These are phyloP conservation scores for Callocephalon fimbriatum DNA, from an alignment of 2,113 vertebrate species.

Conservation along the genomic window DNA sequence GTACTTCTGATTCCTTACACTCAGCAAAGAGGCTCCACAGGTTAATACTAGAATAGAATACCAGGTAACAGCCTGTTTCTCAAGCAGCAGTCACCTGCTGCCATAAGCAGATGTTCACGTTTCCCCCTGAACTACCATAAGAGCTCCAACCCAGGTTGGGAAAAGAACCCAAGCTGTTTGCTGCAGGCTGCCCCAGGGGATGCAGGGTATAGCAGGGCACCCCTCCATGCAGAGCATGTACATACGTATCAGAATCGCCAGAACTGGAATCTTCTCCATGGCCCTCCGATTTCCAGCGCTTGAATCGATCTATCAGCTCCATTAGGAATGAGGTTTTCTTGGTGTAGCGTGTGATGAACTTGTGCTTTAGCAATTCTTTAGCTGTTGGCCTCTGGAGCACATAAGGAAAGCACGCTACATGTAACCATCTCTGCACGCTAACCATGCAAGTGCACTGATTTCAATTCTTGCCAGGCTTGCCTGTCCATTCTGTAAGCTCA, in stretches of 20 bases:
- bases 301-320: conserved; percentile 94
- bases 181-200: neutral
- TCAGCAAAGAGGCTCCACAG: neutral
- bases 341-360: conserved; percentile 92
- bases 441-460: neutral
- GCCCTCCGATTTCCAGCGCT: conserved; percentile 96
- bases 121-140: neutral
- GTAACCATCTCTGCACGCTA: neutral
- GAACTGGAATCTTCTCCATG: conserved; percentile 96
- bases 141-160: neutral
- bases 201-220: neutral
- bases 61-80: neutral
- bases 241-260: conserved; percentile 93
- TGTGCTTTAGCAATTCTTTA: conserved; percentile 97
- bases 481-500: neutral
- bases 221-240: neutral
- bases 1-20: neutral
- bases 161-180: neutral
- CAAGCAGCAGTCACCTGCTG: neutral
- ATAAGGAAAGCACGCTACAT: neutral
- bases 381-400: conserved; percentile 89
- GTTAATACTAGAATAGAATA: neutral
- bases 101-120: neutral
- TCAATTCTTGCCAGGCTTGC: neutral
- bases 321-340: conserved; percentile 98